phyloP scores from a whole-genome alignment of 2,888 invertebrate genomes.

The Sminthurinus aureus region DNA sequence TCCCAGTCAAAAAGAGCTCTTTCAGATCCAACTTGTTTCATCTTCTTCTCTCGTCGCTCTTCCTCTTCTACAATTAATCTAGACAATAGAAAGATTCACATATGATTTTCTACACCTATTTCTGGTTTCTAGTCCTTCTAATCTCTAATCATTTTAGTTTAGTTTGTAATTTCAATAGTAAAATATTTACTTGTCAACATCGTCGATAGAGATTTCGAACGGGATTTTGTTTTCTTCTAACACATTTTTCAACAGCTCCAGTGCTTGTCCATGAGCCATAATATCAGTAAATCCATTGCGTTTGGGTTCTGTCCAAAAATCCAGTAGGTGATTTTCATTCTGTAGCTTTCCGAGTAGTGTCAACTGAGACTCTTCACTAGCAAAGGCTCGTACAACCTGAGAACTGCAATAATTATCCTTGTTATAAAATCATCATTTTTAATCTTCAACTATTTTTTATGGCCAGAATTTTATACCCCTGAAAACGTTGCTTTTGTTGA shows the following conservation, averaged over 20 bases:
- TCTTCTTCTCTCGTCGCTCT: background rate
- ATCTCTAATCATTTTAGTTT: background rate
- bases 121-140: no score
- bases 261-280: slow-evolving; percentile 16
- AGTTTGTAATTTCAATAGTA: background rate
- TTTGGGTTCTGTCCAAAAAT: slow-evolving; percentile 37
- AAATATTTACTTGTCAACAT: slow-evolving; percentile 18
- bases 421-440: background rate
- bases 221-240: slow-evolving; percentile 3
- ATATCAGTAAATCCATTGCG: slow-evolving; percentile 17
- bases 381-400: slow-evolving; percentile 24
- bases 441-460: no score
- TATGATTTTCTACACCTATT: no score
- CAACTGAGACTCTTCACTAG: background rate
- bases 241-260: background rate
- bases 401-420: background rate
- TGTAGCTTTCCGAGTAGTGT: background rate
- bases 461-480: no score
- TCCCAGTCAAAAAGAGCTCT: background rate
- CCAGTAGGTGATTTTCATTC: slow-evolving; percentile 10
- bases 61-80: background rate
- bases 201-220: slow-evolving; percentile 13
- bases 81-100: background rate
- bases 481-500: no score
- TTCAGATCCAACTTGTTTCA: background rate